These are phyloP conservation scores for Melanotaenia pygmaea DNA, from an alignment of 2,797 vertebrate species.

Conservation along the genomic window DNA sequence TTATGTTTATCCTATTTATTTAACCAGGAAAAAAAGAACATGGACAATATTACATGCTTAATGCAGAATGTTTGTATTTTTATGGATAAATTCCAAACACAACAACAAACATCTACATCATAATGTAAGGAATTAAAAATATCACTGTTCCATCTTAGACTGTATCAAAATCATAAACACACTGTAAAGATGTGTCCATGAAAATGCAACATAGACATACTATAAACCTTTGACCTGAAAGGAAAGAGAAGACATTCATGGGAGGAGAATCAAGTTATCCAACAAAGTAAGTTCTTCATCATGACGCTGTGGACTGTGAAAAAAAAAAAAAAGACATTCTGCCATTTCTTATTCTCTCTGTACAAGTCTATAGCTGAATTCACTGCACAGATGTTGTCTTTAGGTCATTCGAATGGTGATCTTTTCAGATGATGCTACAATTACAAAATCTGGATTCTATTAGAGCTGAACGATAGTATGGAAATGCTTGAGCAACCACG, in stretches of 20 bases:
- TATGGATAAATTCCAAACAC: background rate
- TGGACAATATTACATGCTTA: background rate
- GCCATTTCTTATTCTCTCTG: too few relatives aligned
- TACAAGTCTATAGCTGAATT: too few relatives aligned
- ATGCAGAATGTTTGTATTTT: background rate
- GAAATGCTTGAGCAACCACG: too few relatives aligned
- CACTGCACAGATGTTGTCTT: too few relatives aligned
- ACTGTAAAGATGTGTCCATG: background rate
- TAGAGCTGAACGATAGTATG: too few relatives aligned
- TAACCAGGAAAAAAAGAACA: background rate
- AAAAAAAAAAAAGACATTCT: too few relatives aligned
- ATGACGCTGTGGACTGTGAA: too few relatives aligned
- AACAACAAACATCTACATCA: background rate
- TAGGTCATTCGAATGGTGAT: too few relatives aligned
- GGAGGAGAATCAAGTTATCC: too few relatives aligned
- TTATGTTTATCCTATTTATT: conserved; percentile 38
- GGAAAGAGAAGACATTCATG: background rate
- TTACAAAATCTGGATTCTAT: too few relatives aligned
- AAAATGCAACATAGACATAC: background rate
- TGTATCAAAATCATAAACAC: background rate
- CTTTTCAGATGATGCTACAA: too few relatives aligned
- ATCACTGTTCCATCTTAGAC: background rate
- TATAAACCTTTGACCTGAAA: background rate
- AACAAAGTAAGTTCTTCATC: too few relatives aligned
- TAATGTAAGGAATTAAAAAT: background rate